Percentiles rank a stretch among this genome's conserved stretches.
Conservation (phyloP, 2,113 vertebrate genomes). For the Pimephales promelas region DNA sequence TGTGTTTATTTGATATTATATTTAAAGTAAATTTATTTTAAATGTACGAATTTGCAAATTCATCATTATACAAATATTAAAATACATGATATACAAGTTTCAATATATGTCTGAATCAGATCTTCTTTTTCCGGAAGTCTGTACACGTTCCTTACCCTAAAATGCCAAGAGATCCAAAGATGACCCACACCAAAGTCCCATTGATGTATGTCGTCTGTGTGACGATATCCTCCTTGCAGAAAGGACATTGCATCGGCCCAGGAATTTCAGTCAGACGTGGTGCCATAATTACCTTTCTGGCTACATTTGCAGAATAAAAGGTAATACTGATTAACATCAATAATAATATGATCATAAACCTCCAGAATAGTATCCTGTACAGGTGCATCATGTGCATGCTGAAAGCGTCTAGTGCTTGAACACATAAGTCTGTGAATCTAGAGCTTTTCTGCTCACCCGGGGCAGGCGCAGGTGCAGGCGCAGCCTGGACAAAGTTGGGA, state of each 20-base stretch:
- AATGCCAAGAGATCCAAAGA: conserved; percentile 53
- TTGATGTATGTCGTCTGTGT: conserved; percentile 40
- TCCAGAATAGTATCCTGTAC: not conserved
- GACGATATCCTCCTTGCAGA: not conserved
- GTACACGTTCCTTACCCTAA: not conserved
- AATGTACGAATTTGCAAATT: no score
- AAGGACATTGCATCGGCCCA: conserved; percentile 27
- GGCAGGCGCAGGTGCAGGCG: not conserved
- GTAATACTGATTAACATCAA: not conserved
- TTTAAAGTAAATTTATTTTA: no score
- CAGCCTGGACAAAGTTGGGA: not conserved
- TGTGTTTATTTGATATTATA: no score
- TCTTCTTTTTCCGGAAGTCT: no score
- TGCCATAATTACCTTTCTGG: not conserved
- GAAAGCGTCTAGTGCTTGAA: not conserved
- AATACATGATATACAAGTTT: no score
- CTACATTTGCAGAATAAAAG: not conserved
- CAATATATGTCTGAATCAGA: no score
- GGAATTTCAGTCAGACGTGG: not conserved
- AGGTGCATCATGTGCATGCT: not conserved
- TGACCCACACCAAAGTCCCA: conserved; percentile 67
- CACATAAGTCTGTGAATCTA: not conserved
- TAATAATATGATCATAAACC: not conserved
- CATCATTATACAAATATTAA: no score
- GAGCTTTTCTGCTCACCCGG: not conserved